Conservation (phyloP, 2,888 invertebrate genomes). For the Trichogramma dendrolimi region DNA sequence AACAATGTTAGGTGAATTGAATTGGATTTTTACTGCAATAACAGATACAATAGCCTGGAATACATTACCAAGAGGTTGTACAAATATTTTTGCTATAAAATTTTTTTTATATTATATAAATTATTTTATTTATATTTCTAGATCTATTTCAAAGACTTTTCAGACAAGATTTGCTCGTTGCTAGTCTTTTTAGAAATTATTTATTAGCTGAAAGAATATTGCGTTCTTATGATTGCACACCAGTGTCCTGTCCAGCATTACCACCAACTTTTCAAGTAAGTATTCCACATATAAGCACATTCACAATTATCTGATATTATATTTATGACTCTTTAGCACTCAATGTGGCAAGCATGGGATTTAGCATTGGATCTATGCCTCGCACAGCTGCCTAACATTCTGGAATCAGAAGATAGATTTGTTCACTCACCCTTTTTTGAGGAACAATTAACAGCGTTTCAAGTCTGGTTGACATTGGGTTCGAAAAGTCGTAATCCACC, state of each 20-base stretch:
- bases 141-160: constrained; percentile 95
- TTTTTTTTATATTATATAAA: constrained; percentile 4
- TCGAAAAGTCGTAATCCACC: constrained; percentile 79
- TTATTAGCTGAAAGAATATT: constrained; percentile 93
- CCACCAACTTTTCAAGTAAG: constrained; percentile 79
- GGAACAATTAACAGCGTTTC: constrained; percentile 95
- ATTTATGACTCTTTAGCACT: constrained; percentile 57
- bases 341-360: constrained; percentile 98
- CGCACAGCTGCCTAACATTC: constrained; percentile 78
- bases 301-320: constrained; percentile 9
- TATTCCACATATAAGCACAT: background rate
- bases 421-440: constrained; percentile 90
- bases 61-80: constrained; percentile 75
- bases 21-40: constrained; percentile 99
- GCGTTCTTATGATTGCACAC: constrained; percentile 93
- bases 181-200: constrained; percentile 95
- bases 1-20: constrained; percentile 96
- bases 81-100: background rate
- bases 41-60: constrained; percentile 99
- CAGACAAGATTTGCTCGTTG: constrained; percentile 96
- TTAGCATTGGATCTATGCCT: constrained; percentile 91
- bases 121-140: constrained; percentile 38
- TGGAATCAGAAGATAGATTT: constrained; percentile 62
- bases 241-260: constrained; percentile 86
- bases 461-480: constrained; percentile 85